Base-by-base conservation (phyloP, 2,113 vertebrate genomes). In the Nothobranchius furzeri region DNA sequence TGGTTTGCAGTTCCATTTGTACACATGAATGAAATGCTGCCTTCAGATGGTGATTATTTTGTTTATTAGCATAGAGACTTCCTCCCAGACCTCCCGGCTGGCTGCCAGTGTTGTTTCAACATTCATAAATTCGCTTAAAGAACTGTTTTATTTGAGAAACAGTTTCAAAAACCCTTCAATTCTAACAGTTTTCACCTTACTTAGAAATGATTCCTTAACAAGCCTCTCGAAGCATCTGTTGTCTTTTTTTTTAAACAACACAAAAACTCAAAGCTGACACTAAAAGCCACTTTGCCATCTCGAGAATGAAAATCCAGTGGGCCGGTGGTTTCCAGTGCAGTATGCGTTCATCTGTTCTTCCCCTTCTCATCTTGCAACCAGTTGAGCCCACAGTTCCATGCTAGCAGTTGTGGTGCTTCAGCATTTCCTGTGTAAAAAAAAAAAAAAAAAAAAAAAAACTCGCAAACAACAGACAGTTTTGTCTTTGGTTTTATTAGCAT, bases 401-500 rank as follows among this genome's bases (percentile, higher is more conserved):
- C 78, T 55, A 62, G 61, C 54, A 73, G 81, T 88, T 60, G 71
- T 52, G 30, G 35, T 79, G 47, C 54, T 60, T 55, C 65, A 67
- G 78, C 42, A 65, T 84, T 87, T 78, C 45, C 62, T 75, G 49
- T 35, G 20, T 20, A 20, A 20, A 20, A 20, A 20, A 20, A 20
- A 20, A 20, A 20, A 20, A 20, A 20, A 20, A 20, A 20, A 20
- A 20, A 9, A 68, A 78, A 83, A 53, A 60, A 81, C 79, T 72
- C 64, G 25, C 47, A 68, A 85, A 79, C n/a, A 49, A 84, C 74
- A 83, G 84, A 42, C 70, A 64, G 78, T 81, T 78, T 81, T 85
- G 81, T 88, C 64, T 77, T 48, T 43, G 57, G 74, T 83, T 88
- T 85, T 89, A 89, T 87, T 77, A 77, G 78, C 77, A 64, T 64